Evolutionary conservation across 2,888 invertebrate species (phyloP), one percentile per base, ranked within the genome.

Genomic region (Lepas anatifera): DNA sequence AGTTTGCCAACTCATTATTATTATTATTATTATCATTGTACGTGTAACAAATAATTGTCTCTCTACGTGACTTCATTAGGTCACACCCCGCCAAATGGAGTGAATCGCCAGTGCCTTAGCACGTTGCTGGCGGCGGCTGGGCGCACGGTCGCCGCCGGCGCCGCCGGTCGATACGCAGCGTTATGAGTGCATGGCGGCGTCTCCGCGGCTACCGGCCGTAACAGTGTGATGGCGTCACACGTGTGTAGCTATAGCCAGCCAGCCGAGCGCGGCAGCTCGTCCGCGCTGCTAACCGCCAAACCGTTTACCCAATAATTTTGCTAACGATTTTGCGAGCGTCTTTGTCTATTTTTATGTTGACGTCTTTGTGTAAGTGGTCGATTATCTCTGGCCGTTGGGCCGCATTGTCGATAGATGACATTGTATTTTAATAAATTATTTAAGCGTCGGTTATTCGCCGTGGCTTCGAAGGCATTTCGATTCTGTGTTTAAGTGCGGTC

Each of bases 341-440:
- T 11, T 7, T 7, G 32, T 58, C 58, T n/a, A n/a, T n/a, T n/a
- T 58, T 35, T 10, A 58, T 58, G 32, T 58, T 6, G 3, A 16
- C 13, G 22, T 29, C 16, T 6, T 16, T 29, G 16, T 35, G 58
- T 35, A n/a, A n/a, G n/a, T n/a, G n/a, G n/a, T n/a, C n/a, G n/a
- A n/a, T n/a, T n/a, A n/a, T n/a, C n/a, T n/a, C 35, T 58, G 22
- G 58, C 58, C 32, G 58, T 35, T 58, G 35, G 58, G 22, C 32
- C 13, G 32, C 4, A 58, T 35, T 32, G 58, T 35, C 35, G 58
- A 35, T 13, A 58, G 22, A 48, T 48, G 3, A 13, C 16, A 35
- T 32, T 58, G 58, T 58, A 58, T 58, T 58, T 58, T 58, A 58
- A 58, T 58, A 58, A 58, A 58, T 58, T 58, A 58, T 58, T 58